These are phyloP conservation scores for Bubalus kerabau DNA, from an alignment of 2,113 vertebrate species.

Conservation along the genomic window DNA sequence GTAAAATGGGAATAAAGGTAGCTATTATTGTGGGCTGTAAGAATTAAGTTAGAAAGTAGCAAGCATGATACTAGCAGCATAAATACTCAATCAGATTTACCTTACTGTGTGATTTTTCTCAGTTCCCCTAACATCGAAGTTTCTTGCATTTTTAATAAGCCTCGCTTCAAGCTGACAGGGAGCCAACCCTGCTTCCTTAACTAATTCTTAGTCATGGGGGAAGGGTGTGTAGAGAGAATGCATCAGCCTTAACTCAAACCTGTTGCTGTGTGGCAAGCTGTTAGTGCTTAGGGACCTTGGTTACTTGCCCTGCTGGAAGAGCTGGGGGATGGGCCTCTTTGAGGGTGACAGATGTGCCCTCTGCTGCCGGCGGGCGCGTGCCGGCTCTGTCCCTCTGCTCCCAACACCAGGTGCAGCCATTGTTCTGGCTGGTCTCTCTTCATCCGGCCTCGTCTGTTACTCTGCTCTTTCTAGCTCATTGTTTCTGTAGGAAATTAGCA, in stretches of 20 bases:
- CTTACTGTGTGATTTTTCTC: slow-evolving; percentile 23
- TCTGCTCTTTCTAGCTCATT: slow-evolving; percentile 81
- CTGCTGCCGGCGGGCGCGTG: slow-evolving; percentile 84
- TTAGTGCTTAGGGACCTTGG: slow-evolving; percentile 52
- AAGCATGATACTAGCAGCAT: neutral
- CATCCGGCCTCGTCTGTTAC: slow-evolving; percentile 82
- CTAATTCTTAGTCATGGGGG: slow-evolving; percentile 52
- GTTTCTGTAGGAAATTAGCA: slow-evolving; percentile 86
- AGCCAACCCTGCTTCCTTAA: slow-evolving; percentile 23
- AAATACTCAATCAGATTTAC: slow-evolving; percentile 15
- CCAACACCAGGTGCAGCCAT: slow-evolving; percentile 95
- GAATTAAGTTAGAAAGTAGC: slow-evolving; percentile 26
- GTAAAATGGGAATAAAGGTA: slow-evolving; percentile 38
- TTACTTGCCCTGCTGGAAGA: slow-evolving; percentile 62
- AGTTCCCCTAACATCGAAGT: neutral
- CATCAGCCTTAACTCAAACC: slow-evolving; percentile 71
- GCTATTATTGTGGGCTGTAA: neutral
- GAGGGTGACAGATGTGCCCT: slow-evolving; percentile 90
- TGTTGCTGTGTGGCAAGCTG: slow-evolving; percentile 82
- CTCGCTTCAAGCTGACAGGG: neutral
- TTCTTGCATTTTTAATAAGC: slow-evolving; percentile 20
- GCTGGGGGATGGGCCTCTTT: slow-evolving; percentile 68
- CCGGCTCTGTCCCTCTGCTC: slow-evolving; percentile 81
- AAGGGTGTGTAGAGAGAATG: slow-evolving; percentile 11
- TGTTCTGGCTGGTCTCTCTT: slow-evolving; percentile 88